Base-by-base conservation (phyloP, 2,113 vertebrate genomes). In the Brachionichthys hirsutus region DNA sequence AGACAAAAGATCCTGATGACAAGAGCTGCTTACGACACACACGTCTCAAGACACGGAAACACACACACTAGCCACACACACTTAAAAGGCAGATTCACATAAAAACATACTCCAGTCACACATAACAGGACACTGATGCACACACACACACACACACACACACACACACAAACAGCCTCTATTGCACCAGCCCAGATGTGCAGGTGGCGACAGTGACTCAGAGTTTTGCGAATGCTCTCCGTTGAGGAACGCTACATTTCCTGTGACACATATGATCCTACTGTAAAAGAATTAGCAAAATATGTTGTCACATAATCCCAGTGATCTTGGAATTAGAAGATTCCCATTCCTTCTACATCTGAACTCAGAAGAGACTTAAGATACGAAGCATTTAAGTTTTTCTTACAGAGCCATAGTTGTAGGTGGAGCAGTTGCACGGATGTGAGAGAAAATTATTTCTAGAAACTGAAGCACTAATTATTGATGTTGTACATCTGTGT, bases 1-100 rank as follows among this genome's bases (percentile, higher is more conserved):
- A 90, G 89, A 86, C 87, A 89, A 89, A 88, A 88, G 86, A 91
- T 88, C 82, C 80, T 65, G 66, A 72, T 71, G 75, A 85, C 88
- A 85, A 88, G 72, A 72, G 77, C 81, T 61, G 82, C 75, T 86
- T 83, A 84, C 67, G 73, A 69, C 74, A 73, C 70, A 85, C 18
- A 56, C 53, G 69, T 73, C 43, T 69, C 19, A 50, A 19, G 74
- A 65, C 43, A 66, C 53, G 81, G 64, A 54, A 77, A 49, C 69
- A 75, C 66, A 78, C 35, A 74, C 48, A 68, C 64, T 12, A 68
- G 22, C 61, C 70, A 52, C 53, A 17, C 24, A 17, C 22, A 46
- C 20, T 54, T 45, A 30, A 62, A 71, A 74, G 46, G 54, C 72
- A 48, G 62, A 64, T 44, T 67, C 17, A 50, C 13, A 19, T 9